Percentiles rank a stretch among this genome's conserved stretches.
Evolutionary conservation across 1,140 invertebrate genomes (phyloP).

Genomic region (Bathynomus jamesi): DNA sequence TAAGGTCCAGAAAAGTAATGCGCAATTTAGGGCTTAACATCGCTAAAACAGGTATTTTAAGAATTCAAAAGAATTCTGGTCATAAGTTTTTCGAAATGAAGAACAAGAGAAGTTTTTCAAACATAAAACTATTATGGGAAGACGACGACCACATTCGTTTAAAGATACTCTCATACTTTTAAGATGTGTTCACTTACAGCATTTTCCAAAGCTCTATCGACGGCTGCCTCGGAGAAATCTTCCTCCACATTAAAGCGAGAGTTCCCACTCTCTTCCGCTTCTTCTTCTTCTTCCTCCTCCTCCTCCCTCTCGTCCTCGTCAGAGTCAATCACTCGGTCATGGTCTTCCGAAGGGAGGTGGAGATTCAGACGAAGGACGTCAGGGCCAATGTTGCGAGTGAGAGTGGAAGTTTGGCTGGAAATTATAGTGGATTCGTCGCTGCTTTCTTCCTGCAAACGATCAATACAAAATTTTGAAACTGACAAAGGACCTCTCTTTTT

Average conservation of each 20-base stretch:
- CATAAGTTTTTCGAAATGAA: too few species aligned
- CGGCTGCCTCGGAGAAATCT: slow-evolving; percentile 21
- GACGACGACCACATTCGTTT: too few species aligned
- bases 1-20: too few species aligned
- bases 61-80: too few species aligned
- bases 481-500: too few species aligned
- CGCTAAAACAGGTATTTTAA: too few species aligned
- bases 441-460: slow-evolving; percentile 68
- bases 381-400: slow-evolving; percentile 80
- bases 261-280: slow-evolving; percentile 11
- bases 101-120: too few species aligned
- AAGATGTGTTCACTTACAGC: too few species aligned
- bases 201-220: slow-evolving; percentile 33
- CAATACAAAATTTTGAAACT: too few species aligned
- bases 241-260: background rate
- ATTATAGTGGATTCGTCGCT: slow-evolving; percentile 95
- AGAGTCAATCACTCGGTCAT: slow-evolving; percentile 32
- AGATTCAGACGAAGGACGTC: slow-evolving; percentile 37
- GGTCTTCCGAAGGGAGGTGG: slow-evolving; percentile 29
- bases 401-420: slow-evolving; percentile 87
- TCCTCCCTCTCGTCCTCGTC: slow-evolving; percentile 48
- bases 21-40: too few species aligned
- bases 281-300: slow-evolving; percentile 40
- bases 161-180: too few species aligned
- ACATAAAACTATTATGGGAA: too few species aligned